Evolutionary conservation across 2,113 vertebrate species (phyloP), one percentile per base, ranked within the genome.

Genomic region (Mirza zaza): DNA sequence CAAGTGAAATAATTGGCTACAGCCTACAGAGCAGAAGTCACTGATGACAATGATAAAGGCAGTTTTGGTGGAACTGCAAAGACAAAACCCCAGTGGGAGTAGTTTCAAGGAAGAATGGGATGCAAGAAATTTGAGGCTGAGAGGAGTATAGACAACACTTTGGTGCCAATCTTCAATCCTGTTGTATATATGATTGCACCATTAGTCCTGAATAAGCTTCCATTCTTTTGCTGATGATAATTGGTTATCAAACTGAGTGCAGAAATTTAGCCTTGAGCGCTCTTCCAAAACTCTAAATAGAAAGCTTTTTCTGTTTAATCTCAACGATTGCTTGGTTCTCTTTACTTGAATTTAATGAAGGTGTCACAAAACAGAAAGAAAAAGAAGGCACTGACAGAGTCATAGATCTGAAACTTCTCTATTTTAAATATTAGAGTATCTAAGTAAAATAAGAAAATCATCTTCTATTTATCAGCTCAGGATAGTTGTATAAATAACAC

Each of bases 151-250:
- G 32, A 14, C 1, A 68, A 34, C 5, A 25, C 8, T 10, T 14
- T 8, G 18, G 9, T 12, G 7, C 20, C 29, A 7, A 2, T 45
- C 36, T 65, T 71, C 50, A 23, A 23, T n/a, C 17, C 29, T 15
- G 13, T 8, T 23, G 23, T 39, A 57, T 34, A 3, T 2, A 0
- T 2, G 13, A 15, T 0, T 23, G 36, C 15, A 0, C 63, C 34
- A 8, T 59, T 57, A 3, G 3, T 36, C 55, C 71, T 13, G 45
- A 86, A 15, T 18, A 59, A 52, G 34, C 12, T 65, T 25, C 39
- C 17, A 3, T 50, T 77, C 42, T 29, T n/a, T 85, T 34, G 21
- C 48, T 68, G 39, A 59, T 23, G 25, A 42, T 5, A 25, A 80
- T 0, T 36, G 6, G 42, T 39, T 55, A 42, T 55, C 61, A 39